These are phyloP conservation scores for Xestia xanthographa DNA, from an alignment of 2,888 invertebrate genomes.

Conservation along the genomic window DNA sequence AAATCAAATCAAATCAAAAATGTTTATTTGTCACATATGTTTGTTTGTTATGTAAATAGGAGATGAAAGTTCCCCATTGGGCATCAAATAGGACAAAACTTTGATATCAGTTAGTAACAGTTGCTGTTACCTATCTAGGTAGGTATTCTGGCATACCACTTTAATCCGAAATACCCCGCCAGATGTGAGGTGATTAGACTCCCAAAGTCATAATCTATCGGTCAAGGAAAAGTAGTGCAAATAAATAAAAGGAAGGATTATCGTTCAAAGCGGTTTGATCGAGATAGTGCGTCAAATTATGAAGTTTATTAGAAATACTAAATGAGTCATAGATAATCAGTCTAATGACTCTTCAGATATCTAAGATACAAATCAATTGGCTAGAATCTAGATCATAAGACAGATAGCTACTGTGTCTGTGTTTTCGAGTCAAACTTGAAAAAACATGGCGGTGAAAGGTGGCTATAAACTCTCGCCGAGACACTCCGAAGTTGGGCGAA, in stretches of 20 bases:
- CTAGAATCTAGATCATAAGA: neutral
- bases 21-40: no score
- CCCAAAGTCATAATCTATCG: slow-evolving; percentile 16
- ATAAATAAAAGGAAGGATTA: slow-evolving; percentile 34
- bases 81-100: neutral
- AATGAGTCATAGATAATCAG: slow-evolving; percentile 22
- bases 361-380: neutral
- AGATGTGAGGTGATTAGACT: slow-evolving; percentile 22
- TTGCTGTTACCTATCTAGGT: neutral
- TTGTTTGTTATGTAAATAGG: no score
- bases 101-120: neutral
- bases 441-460: no score
- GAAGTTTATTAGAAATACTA: neutral
- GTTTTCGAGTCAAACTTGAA: neutral
- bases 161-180: no score
- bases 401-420: neutral
- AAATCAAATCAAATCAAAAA: no score
- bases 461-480: no score
- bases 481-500: no score
- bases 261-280: slow-evolving; percentile 21
- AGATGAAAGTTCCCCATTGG: neutral
- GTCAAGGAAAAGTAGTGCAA: slow-evolving; percentile 21
- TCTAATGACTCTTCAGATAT: neutral
- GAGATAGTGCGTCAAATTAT: slow-evolving; percentile 22
- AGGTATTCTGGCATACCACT: neutral